Evolutionary conservation across 2,113 vertebrate species (phyloP), one percentile per base, ranked within the genome.

Genomic region (Chelonoidis abingdonii): DNA sequence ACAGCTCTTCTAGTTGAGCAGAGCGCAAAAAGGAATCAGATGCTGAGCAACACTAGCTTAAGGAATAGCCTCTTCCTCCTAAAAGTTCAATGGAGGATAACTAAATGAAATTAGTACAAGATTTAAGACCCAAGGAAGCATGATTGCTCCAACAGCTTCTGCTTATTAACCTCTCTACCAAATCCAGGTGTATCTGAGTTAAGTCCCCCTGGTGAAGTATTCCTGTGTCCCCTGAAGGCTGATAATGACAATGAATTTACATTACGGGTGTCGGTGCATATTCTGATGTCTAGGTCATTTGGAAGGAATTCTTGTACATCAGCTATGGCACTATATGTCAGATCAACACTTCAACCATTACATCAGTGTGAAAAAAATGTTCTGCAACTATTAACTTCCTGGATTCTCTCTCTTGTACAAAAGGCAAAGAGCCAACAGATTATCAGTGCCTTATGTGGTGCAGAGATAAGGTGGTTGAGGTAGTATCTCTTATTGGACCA

Each of bases 41-140:
- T 76, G 29, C 82, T 86, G 91, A 90, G 53, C 21, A 85, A 19
- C 57, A 91, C 52, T n/a, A 83, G 38, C 76, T 92, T 80, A 80
- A 83, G 53, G 54, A 88, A 81, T 49, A 85, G 16, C 2, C n/a
- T 92, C 49, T 88, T 92, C 47, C 29, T 88, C 81, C 89, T 82
- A 82, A 62, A 94, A 93, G 72, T 87, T 94, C 80, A 89, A 38
- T 95, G 56, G 31, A 83, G 2, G 84, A 92, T 14, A 49, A 52
- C 49, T 83, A 84, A 96, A 94, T 56, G 2, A 92, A 94, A 88
- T 96, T 49, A 86, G n/a, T 8, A 80, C 13, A 27, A 93, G 89
- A 96, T 93, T 49, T 29, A 78, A 65, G 52, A 88, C n/a, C 1
- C 1, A 83, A 69, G 78, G 54, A 84, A 4, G 9, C 17, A n/a